phyloP scores from a whole-genome alignment of 2,888 invertebrate species.

The Plagodis pulveraria region DNA sequence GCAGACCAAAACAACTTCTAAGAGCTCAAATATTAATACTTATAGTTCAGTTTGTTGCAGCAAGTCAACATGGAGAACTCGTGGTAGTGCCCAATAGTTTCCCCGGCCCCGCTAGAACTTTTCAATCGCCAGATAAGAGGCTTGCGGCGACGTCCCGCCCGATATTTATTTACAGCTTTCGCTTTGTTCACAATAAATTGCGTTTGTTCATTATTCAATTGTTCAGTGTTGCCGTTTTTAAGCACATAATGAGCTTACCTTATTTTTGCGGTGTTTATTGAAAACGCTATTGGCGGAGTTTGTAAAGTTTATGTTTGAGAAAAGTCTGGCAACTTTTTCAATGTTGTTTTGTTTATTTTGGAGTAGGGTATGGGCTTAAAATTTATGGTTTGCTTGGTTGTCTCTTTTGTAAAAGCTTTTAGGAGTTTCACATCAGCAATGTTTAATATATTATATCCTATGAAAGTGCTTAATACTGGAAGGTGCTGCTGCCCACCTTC shows the following conservation, averaged over 20 bases:
- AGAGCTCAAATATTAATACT: conserved; percentile 3
- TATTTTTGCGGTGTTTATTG: conserved; percentile 45
- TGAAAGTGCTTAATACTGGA: too few relatives aligned
- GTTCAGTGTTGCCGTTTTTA: conserved; percentile 50
- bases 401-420: background rate
- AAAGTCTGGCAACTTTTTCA: conserved; percentile 19
- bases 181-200: conserved; percentile 65
- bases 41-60: background rate
- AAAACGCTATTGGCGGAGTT: conserved; percentile 16
- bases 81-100: conserved; percentile 57
- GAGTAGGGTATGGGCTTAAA: conserved; percentile 1
- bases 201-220: conserved; percentile 70
- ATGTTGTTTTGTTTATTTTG: conserved; percentile 16
- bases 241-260: conserved; percentile 49
- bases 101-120: conserved; percentile 64
- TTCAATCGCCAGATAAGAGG: conserved; percentile 78
- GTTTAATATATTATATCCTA: too few relatives aligned
- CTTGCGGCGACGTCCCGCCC: conserved; percentile 62
- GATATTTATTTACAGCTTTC: conserved; percentile 74
- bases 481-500: too few relatives aligned
- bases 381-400: conserved; percentile 6
- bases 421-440: background rate
- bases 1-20: background rate
- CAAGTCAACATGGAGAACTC: conserved; percentile 44
- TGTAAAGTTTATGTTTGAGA: conserved; percentile 11